Evolutionary conservation across 2,888 invertebrate species (phyloP), one percentile per base, ranked within the genome.

Genomic region (Nezara viridula): DNA sequence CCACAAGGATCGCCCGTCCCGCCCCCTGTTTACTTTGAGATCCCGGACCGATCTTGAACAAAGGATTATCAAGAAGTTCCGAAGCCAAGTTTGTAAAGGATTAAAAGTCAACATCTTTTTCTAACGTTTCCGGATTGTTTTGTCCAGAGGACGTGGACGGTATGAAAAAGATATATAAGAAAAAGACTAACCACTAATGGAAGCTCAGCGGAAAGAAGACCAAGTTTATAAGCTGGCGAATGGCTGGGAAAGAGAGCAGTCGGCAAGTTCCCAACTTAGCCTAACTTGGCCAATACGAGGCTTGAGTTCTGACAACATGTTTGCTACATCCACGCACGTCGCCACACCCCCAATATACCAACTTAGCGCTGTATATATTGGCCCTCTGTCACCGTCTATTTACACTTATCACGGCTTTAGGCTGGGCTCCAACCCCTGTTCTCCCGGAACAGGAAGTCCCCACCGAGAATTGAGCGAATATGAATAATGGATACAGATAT

Each of bases 341-440:
- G 40, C 77, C 77, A 73, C 32, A 37, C 19, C 37, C 73, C 73
- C 73, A 77, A 77, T 40, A 77, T 77, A 77, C 77, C 40, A 77
- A 77, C 77, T 77, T 77, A 77, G 77, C 77, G 77, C 77, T 77
- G 77, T 77, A 77, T 77, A 77, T 77, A 77, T 77, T 77, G 77
- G 77, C 77, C 40, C 77, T 24, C 77, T 77, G 77, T 77, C 77
- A 37, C 77, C 77, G 24, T 16, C 40, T 77, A 77, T 77, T 77
- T 77, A 77, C 77, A 77, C 40, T 77, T 77, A 77, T 77, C 77
- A 77, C 24, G 40, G 24, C 73, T 32, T 44, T 37, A 37, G 73
- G 73, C 37, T 16, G 73, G 73, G 19, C 19, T 37, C 77, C 77
- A 32, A 77, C 40, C 40, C 40, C 77, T 44, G 21, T 44, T 24